Base-by-base conservation (phyloP, 2,113 vertebrate species). In the Microcebus tavaratra region DNA sequence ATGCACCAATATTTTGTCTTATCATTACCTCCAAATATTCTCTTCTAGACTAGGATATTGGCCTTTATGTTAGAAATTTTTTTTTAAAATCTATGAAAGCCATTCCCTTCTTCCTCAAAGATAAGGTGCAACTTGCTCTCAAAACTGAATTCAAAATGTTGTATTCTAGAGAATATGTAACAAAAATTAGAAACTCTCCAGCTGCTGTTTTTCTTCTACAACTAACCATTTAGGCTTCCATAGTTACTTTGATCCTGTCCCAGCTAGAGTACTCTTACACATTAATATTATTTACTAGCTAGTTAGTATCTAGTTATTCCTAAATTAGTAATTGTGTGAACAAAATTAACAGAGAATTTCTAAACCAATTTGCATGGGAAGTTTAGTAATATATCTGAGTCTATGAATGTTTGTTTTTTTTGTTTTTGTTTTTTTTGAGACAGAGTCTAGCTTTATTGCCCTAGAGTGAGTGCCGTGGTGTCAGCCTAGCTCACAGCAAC, bases 281-380 rank as follows among this genome's bases (percentile, higher is more conserved):
- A 7, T 59, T 67, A 48, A 21, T 63, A 88, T 88, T 65, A 59
- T 42, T 93, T 81, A 73, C 42, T 73, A 90, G 20, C n/a, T 91
- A 91, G 67, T 84, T 94, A 78, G 13, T 48, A 48, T 14, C 25
- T 48, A 78, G 8, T 91, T 94, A 63, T 61, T 76, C 12, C 34
- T 97, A 88, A 94, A 81, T 67, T 73, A 93, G 89, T 85, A 48
- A 3, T 36, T 76, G 8, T 73, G 2, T 4, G 23, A 91, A 87
- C 93, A 7, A 89, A 91, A 36, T 87, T 29, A 92, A 17, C 21
- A 86, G n/a, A 87, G 12, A 95, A 57, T 93, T 83, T 65, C 42
- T 87, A 85, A 87, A 83, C 18, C 29, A 83, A n/a, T 72, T 91
- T 79, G 18, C 29, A 45, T 20, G n/a, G 34, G 27, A 55, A 91